Evolutionary conservation across 1,140 invertebrate species (phyloP), one percentile per base, ranked within the genome.

Genomic region (Drosophila ercepeae): DNA sequence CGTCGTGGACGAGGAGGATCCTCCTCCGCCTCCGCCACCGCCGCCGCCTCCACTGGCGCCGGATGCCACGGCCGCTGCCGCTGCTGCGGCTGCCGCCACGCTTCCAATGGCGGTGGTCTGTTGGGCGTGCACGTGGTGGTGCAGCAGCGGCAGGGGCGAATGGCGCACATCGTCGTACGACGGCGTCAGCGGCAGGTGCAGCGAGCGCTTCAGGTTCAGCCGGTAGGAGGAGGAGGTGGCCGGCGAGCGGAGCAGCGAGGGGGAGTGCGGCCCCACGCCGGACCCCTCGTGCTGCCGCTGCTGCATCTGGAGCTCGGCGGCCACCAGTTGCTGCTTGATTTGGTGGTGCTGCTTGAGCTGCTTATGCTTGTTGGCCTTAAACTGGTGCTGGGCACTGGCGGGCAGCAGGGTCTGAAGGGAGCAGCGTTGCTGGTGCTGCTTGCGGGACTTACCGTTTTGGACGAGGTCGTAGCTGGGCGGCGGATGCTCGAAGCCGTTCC

Each of bases 381-480:
- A 82, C 59, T 88, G 83, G 42, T 89, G 83, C 78, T 88, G 84
- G 45, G 84, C 84, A 36, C 78, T 89, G 60, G 88, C 74, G 19
- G 86, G 86, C 71, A 89, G 72, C 68, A 90, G 68, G 23, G 88
- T 91, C 71, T 91, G 88, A 52, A 91, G 72, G 58, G 90, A 91
- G 81, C 88, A 90, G 54, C 78, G 83, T 59, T 90, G 89, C 45
- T 89, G 81, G 57, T 90, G 89, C 75, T 86, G 81, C 32, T 84
- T 64, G 52, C 78, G 90, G 36, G 79, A 84, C 91, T 91, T 91
- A 91, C 91, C 91, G 60, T 91, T 91, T 63, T 91, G 89, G 51
- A 91, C 76, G 68, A 90, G 88, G 53, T 91, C 91, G 57, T 91
- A 91, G 71, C 91, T 91, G 74, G 90, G 89, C 61, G 90, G 89